Base-by-base conservation (phyloP, 1,140 invertebrate species). In the Pentalonia nigronervosa region DNA sequence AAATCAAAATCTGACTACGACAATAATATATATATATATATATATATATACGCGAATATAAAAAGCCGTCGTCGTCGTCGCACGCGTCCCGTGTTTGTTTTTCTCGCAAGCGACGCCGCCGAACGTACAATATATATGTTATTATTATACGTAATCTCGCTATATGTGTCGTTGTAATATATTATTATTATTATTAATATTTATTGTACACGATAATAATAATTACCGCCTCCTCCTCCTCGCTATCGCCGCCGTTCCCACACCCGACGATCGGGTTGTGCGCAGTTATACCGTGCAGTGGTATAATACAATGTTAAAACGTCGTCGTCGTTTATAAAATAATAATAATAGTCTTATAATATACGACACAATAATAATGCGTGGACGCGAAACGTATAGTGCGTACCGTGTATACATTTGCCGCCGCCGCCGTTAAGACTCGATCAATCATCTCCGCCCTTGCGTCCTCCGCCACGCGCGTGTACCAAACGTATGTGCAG, bases 61-160 rank as follows among this genome's bases (percentile, higher is more conserved):
- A 83, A 83, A 47, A 87, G 30, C 25, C 84, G 30, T 47, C 41
- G n/a, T n/a, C 41, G 41, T n/a, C 17, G n/a, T 53, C n/a, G 87
- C 87, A 89, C 87, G 87, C 87, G 87, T n/a, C 87, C 87, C 34
- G 21, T 91, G 90, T 91, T 91, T 91, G 90, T 91, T 91, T 91
- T 91, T 91, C 67, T 47, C 90, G 81, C 48, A 23, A 53, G 2
- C 87, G 21, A 50, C 47, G n/a, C 41, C 41, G 21, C 25, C 25
- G 11, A n/a, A 67, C 60, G 60, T n/a, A n/a, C 60, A n/a, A 41
- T 41, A 41, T 41, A 41, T 41, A 4, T 67, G 14, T n/a, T 6
- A 56, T 30, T 60, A 60, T 2, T 30, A 20, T 23, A n/a, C 60
- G n/a, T n/a, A n/a, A n/a, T 76, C 60, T 76, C 60, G n/a, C 30